Percentiles rank a stretch among this genome's conserved stretches.
These are phyloP conservation scores for Pemphigus obesinymphae DNA, from an alignment of 1,140 invertebrate genomes.

Conservation along the genomic window DNA sequence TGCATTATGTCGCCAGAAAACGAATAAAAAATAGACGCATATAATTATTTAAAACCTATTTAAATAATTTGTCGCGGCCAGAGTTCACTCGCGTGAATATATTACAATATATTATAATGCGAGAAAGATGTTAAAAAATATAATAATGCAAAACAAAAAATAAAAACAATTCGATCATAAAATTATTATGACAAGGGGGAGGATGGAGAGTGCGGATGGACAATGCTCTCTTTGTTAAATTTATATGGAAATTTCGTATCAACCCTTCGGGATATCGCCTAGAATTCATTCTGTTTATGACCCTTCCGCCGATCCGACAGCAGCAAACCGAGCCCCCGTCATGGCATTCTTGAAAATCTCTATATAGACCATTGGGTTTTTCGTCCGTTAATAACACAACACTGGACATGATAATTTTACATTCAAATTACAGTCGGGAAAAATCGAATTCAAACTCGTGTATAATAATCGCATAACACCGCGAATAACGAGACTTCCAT, in stretches of 20 bases:
- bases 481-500: neutral
- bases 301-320: neutral
- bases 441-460: neutral
- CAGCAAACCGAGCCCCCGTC: neutral
- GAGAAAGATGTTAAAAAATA: constrained; percentile 20
- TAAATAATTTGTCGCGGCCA: neutral
- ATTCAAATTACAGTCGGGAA: neutral
- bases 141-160: constrained; percentile 7
- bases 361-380: constrained; percentile 29
- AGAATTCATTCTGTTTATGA: constrained; percentile 25
- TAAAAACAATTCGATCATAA: constrained; percentile 5
- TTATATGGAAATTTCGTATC: constrained; percentile 30
- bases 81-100: neutral
- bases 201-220: neutral
- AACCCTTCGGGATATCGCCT: constrained; percentile 6
- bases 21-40: too few species aligned
- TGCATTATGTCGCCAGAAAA: neutral
- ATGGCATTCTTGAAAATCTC: neutral
- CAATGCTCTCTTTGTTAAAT: constrained; percentile 16
- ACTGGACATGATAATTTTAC: neutral
- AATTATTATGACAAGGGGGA: neutral
- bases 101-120: neutral
- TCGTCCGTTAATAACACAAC: constrained; percentile 16
- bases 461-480: constrained; percentile 13
- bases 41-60: neutral